phyloP scores from a whole-genome alignment of 2,113 vertebrate genomes.

The Thunnus thynnus region DNA sequence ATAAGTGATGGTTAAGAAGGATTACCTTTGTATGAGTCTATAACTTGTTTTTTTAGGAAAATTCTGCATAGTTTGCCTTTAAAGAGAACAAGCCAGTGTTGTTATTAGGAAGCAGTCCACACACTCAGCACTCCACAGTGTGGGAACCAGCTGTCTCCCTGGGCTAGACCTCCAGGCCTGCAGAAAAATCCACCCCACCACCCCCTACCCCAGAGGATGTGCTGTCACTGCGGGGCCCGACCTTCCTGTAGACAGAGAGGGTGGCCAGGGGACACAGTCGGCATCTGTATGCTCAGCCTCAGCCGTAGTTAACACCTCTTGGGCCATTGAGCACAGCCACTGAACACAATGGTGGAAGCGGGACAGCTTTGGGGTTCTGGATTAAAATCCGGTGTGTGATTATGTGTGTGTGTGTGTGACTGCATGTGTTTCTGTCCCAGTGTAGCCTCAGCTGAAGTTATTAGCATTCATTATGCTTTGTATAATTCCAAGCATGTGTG shows the following conservation, averaged over 20 bases:
- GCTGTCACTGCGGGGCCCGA: constrained; percentile 53
- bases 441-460: constrained; percentile 40
- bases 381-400: constrained; percentile 37
- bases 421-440: constrained; percentile 29
- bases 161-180: constrained; percentile 53
- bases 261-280: constrained; percentile 26
- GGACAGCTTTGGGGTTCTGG: constrained; percentile 22
- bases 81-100: constrained; percentile 6
- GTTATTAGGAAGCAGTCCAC: constrained; percentile 48
- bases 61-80: not conserved
- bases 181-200: constrained; percentile 37
- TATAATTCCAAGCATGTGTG: constrained; percentile 49
- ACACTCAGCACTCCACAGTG: constrained; percentile 37
- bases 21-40: too few relatives aligned
- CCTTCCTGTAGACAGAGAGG: constrained; percentile 52
- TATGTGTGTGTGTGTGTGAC: constrained; percentile 4
- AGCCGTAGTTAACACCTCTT: constrained; percentile 41
- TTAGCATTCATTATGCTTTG: constrained; percentile 47
- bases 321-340: constrained; percentile 3
- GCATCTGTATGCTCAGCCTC: constrained; percentile 61
- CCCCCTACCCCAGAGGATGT: constrained; percentile 47
- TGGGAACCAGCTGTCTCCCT: constrained; percentile 70
- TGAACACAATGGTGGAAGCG: constrained; percentile 7
- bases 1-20: too few relatives aligned
- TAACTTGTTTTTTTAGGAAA: too few relatives aligned